Conservation (phyloP, 64 coral and sea anemone species). For the Catalaphyllia jardinei region DNA sequence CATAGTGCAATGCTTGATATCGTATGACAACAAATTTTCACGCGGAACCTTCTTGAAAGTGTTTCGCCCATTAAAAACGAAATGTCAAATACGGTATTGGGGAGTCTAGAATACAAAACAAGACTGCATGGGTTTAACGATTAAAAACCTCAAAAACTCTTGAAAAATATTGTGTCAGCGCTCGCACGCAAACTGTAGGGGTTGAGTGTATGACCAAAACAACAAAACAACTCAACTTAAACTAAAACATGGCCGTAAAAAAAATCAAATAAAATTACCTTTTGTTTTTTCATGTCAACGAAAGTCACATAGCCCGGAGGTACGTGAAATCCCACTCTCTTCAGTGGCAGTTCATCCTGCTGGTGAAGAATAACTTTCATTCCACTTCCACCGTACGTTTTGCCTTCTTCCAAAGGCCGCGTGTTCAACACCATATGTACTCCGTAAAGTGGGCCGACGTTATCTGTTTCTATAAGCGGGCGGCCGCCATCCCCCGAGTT, state of each 20-base stretch:
- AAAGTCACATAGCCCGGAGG: slow-evolving; percentile 82
- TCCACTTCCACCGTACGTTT: slow-evolving; percentile 64
- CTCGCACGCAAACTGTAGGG: background rate
- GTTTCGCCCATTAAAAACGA: no score
- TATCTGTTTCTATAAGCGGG: slow-evolving; percentile 33
- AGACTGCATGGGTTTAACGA: background rate
- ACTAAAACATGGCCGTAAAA: background rate
- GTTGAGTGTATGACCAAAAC: background rate
- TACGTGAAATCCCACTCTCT: slow-evolving; percentile 76
- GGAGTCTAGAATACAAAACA: background rate
- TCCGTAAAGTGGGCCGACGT: slow-evolving; percentile 62
- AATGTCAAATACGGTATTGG: no score
- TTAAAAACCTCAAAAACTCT: slow-evolving; percentile 1
- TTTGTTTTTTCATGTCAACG: slow-evolving; percentile 67
- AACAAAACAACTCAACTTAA: background rate
- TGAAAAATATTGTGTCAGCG: background rate
- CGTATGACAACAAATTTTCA: background rate
- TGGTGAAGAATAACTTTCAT: slow-evolving; percentile 84
- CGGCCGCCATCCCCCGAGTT: slow-evolving; percentile 54
- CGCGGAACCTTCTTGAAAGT: no score
- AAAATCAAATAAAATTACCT: slow-evolving; percentile 57
- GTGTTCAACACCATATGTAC: slow-evolving; percentile 66
- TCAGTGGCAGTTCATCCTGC: slow-evolving; percentile 74
- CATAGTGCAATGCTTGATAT: background rate
- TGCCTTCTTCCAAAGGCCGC: slow-evolving; percentile 44